Evolutionary conservation across 2,797 vertebrate genomes (phyloP).

Genomic region (Cuculus canorus): DNA sequence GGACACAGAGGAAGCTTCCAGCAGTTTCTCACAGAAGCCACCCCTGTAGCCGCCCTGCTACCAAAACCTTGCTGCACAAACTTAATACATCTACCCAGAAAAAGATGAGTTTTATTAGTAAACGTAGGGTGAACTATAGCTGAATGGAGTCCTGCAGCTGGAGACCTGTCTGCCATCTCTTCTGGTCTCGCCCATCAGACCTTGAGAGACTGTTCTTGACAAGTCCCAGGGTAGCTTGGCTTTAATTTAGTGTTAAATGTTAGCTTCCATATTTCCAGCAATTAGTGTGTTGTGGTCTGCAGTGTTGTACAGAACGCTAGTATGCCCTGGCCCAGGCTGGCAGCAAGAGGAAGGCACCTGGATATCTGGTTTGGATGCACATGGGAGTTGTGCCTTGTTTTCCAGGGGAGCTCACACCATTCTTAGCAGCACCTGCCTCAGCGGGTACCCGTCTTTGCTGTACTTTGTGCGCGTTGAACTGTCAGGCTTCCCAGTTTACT

Average conservation of each 20-base stretch:
- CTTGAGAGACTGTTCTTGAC: background rate
- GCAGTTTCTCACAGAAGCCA: no score
- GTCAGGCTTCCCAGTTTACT: background rate
- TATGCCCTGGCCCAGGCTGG: background rate
- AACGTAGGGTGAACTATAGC: background rate
- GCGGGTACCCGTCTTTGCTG: background rate
- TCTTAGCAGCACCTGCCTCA: background rate
- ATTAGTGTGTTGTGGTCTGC: background rate
- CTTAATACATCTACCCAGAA: background rate
- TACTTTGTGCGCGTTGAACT: background rate
- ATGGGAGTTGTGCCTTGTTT: background rate
- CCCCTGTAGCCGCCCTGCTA: no score
- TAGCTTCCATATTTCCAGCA: background rate
- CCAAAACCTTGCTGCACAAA: no score
- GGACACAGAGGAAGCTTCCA: no score
- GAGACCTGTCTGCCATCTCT: background rate
- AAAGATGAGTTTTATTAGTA: background rate
- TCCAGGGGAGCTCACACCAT: background rate
- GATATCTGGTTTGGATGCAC: background rate
- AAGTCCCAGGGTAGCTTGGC: background rate
- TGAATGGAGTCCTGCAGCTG: background rate
- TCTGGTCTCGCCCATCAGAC: background rate
- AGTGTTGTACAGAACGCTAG: background rate
- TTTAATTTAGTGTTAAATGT: background rate
- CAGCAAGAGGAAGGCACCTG: background rate